These are phyloP conservation scores for Regulus satrapa DNA, from an alignment of 2,113 vertebrate species.

Conservation along the genomic window DNA sequence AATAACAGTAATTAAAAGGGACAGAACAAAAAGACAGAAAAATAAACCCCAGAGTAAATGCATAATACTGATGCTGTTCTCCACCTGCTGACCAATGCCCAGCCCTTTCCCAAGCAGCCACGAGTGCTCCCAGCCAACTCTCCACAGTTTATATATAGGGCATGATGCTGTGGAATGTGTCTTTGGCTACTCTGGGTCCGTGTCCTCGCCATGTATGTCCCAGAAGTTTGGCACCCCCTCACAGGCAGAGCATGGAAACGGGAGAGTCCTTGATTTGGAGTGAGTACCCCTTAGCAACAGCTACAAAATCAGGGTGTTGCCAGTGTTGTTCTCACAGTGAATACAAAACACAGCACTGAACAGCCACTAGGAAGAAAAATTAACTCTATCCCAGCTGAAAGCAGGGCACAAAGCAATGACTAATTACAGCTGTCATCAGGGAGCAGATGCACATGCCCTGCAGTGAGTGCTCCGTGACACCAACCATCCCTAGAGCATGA, in stretches of 20 bases:
- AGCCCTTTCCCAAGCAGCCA: background rate
- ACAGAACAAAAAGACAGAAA: background rate
- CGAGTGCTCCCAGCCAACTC: background rate
- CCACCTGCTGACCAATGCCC: background rate
- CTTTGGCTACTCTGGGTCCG: background rate
- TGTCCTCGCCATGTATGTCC: background rate
- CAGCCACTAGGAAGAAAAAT: background rate
- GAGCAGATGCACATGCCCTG: background rate
- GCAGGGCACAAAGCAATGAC: background rate
- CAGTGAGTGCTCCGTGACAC: rapidly evolving
- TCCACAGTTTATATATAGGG: background rate
- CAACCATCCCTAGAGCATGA: rapidly evolving
- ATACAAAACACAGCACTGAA: background rate
- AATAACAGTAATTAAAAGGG: background rate
- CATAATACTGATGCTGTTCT: background rate
- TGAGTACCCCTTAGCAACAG: background rate
- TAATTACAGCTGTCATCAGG: background rate
- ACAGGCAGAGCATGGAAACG: background rate
- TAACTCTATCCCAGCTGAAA: background rate
- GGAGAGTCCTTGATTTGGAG: background rate
- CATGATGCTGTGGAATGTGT: background rate
- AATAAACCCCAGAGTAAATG: background rate
- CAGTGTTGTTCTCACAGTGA: background rate
- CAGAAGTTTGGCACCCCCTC: too few species aligned
- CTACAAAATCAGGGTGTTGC: background rate